Base-by-base conservation (phyloP, 1,140 invertebrate species). In the Monochamus saltuarius region DNA sequence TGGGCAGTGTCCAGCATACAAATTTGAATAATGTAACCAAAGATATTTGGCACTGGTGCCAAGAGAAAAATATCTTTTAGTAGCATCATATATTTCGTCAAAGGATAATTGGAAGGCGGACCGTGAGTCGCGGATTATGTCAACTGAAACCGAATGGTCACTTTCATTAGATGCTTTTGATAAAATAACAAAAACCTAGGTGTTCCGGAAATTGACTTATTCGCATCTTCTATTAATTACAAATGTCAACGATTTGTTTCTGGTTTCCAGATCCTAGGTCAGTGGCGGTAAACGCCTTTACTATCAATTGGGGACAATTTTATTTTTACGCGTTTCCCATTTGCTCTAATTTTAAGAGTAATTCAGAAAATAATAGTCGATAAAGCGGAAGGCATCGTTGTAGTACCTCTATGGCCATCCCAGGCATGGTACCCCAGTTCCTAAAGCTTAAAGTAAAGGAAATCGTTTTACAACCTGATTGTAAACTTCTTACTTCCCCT, bases 211-310 rank as follows among this genome's bases (percentile, higher is more conserved):
- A 4, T 52, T 14, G 50, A 52, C 13, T 13, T 52, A 29, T 52
- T 52, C 11, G 50, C 50, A 2, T 34, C 16, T 6, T 2, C 2
- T 2, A 4, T 39, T 4, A 52, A 52, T 19, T 34, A 2, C 22
- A 52, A 52, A 52, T 52, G 50, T 52, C 14, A 14, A 52, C 11
- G n/a, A 52, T 52, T 38, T 29, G 50, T 52, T 39, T 52, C 3
- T 52, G 50, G 50, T 14, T 35, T 1, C 39, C 3, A 35, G 50
- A 52, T 11, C 50, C 50, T 4, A 19, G 50, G 9, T 52, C 50
- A 4, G 10, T 36, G 6, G 22, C 22, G 22, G 22, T 29, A 29
- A 6, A 29, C 22, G 22, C 22, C 6, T 29, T 29, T 29, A 52
- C 29, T 2, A 52, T 34, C 1, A 2, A n/a, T 14, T 52, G 50